Percentiles rank a stretch among this genome's conserved stretches.
Conservation (phyloP, 2,113 vertebrate genomes). For the Montifringilla adamsi region DNA sequence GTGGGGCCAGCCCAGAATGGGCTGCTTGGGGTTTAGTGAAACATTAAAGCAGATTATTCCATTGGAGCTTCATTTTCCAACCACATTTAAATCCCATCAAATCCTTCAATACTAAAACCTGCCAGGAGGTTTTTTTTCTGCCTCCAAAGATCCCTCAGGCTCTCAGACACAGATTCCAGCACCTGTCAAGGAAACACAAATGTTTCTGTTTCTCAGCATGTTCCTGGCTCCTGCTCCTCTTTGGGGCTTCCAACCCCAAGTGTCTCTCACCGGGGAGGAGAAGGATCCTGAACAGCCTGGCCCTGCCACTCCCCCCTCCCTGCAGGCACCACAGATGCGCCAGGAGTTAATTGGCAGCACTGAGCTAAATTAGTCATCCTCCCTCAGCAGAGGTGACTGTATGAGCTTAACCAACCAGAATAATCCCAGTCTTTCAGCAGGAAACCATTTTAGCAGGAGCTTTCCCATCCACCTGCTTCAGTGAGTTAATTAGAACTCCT, state of each 20-base stretch:
- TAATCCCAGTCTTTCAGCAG: not conserved
- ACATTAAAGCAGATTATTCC: not conserved
- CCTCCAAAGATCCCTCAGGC: not conserved
- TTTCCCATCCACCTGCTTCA: not conserved
- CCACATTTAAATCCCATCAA: not conserved
- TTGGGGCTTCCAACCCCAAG: not conserved
- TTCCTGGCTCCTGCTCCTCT: not conserved
- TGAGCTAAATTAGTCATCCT: not conserved
- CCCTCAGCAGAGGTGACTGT: not conserved
- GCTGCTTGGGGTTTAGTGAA: not conserved
- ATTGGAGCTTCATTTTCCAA: not conserved
- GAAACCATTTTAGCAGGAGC: not conserved
- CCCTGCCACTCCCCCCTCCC: not conserved
- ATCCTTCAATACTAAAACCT: not conserved
- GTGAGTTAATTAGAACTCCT: not conserved
- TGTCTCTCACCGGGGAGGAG: not conserved
- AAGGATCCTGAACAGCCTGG: not conserved
- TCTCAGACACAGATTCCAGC: not conserved
- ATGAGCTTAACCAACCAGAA: not conserved
- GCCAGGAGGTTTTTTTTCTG: not conserved
- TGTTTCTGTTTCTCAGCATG: not conserved
- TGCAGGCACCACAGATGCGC: not conserved
- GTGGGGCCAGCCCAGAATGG: not conserved
- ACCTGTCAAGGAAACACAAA: not conserved
- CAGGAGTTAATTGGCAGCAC: not conserved